A percentile compares a stretch with the other conserved stretches of the same genome.
Evolutionary conservation across 2,113 vertebrate species (phyloP).

Genomic region (Phaetusa simplex): DNA sequence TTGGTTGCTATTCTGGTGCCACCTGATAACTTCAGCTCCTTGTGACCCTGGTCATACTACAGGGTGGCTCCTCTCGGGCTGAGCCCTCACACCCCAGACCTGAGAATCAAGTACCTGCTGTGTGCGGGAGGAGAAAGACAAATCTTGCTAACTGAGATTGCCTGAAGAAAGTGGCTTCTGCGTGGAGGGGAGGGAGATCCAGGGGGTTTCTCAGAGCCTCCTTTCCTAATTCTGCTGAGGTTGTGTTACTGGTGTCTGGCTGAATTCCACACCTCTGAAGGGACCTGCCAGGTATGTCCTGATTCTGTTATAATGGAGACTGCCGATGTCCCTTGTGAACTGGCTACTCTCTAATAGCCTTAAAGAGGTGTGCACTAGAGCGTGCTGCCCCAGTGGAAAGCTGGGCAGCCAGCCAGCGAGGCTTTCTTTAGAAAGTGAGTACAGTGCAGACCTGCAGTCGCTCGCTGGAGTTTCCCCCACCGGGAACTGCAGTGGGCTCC

Average conservation of each 20-base stretch:
- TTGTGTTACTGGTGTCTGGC: neutral
- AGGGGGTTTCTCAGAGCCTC: neutral
- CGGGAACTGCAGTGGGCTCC: neutral
- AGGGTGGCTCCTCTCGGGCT: neutral
- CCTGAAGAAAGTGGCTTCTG: neutral
- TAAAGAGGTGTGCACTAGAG: neutral
- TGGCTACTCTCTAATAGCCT: neutral
- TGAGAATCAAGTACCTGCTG: neutral
- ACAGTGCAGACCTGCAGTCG: neutral
- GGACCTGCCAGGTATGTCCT: neutral
- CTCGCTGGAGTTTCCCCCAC: neutral
- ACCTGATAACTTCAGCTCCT: neutral
- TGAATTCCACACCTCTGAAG: neutral
- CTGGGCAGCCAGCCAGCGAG: neutral
- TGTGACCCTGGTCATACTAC: neutral
- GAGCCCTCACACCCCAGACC: neutral
- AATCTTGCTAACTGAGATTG: neutral
- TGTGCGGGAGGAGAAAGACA: neutral
- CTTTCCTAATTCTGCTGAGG: neutral
- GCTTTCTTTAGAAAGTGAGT: neutral
- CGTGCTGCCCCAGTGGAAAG: neutral
- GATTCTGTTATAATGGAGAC: neutral
- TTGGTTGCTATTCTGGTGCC: neutral
- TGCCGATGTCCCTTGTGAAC: fast-evolving
- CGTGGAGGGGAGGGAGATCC: fast-evolving